Evolutionary conservation across 2,113 vertebrate genomes (phyloP), one percentile per base, ranked within the genome.

Genomic region (Athene cunicularia): DNA sequence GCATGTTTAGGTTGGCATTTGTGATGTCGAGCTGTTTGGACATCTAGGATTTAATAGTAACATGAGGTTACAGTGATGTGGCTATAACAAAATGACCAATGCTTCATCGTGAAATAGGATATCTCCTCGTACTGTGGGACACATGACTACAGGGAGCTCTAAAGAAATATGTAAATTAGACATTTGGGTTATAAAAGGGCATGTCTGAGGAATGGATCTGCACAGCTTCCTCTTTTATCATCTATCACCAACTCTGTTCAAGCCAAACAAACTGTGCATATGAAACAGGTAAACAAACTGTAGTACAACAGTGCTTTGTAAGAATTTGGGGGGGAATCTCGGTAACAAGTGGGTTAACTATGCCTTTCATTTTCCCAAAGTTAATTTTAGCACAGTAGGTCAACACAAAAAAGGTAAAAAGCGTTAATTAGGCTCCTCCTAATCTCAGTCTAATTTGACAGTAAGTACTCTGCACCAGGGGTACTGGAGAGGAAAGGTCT

Each of bases 31-130:
- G 53, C 30, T 88, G 52, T 33, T 93, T 32, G 87, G 64, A 75
- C 60, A 72, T 8, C 52, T 12, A 27, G 20, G 23, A 87, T 81
- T 81, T 59, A 90, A 59, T 0, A 72, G 14, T 27, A 72, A 26
- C 60, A 62, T 2, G 7, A 72, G 26, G 23, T 53, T 70, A 79
- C 0, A 1, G 32, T 0, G 0, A 50, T 11, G 23, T 8, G n/a
- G n/a, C 32, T 45, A 16, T 13, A 82, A 90, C 32, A 87, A 88
- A 94, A 75, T 2, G 1, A 64, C 28, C 43, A n/a, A 39, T 9
- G 26, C 30, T 83, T 43, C 35, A 17, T 19, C 33, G 68, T 0
- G 0, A 72, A 72, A 32, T 21, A 71, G 85, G 12, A 4, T 22
- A 23, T 15, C 17, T 53, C 24, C 63, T 58, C 33, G 9, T n/a